Percentiles rank a stretch among this genome's conserved stretches.
These are phyloP conservation scores for Drosophila percnosoma DNA, from an alignment of 2,888 invertebrate species.

Conservation along the genomic window DNA sequence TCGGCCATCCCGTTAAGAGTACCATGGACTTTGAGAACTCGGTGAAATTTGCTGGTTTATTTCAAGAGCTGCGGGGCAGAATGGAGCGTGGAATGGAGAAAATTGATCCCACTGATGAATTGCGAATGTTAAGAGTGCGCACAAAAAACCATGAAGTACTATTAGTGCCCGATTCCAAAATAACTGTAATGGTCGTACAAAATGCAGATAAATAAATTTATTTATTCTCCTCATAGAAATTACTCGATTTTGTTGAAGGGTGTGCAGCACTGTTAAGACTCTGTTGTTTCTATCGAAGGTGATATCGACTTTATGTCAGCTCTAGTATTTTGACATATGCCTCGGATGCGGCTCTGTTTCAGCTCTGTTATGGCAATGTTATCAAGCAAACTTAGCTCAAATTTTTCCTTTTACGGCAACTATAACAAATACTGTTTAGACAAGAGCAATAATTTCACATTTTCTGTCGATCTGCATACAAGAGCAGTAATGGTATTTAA, in stretches of 20 bases:
- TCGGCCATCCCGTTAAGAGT: constrained; percentile 81
- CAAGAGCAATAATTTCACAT: background rate
- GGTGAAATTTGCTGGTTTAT: constrained; percentile 79
- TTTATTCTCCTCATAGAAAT: background rate
- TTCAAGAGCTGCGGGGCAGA: constrained; percentile 80
- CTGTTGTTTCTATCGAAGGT: background rate
- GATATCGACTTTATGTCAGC: constrained; percentile 13
- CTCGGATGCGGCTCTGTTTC: constrained; percentile 1
- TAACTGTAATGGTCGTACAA: constrained; percentile 82
- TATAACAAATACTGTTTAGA: background rate
- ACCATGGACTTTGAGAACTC: constrained; percentile 74
- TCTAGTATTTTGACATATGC: constrained; percentile 12
- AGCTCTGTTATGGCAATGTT: constrained; percentile 11
- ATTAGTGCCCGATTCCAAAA: constrained; percentile 81
- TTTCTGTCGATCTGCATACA: background rate
- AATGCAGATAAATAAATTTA: constrained; percentile 74
- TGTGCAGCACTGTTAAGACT: background rate
- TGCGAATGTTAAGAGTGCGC: constrained; percentile 80
- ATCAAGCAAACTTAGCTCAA: background rate
- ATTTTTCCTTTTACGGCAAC: background rate
- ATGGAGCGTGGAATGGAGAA: constrained; percentile 74
- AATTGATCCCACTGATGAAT: constrained; percentile 79
- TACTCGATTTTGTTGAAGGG: background rate
- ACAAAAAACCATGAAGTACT: constrained; percentile 81
- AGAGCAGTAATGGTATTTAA: background rate